phyloP scores from a whole-genome alignment of 2,797 vertebrate genomes.

The Chromis chromis region DNA sequence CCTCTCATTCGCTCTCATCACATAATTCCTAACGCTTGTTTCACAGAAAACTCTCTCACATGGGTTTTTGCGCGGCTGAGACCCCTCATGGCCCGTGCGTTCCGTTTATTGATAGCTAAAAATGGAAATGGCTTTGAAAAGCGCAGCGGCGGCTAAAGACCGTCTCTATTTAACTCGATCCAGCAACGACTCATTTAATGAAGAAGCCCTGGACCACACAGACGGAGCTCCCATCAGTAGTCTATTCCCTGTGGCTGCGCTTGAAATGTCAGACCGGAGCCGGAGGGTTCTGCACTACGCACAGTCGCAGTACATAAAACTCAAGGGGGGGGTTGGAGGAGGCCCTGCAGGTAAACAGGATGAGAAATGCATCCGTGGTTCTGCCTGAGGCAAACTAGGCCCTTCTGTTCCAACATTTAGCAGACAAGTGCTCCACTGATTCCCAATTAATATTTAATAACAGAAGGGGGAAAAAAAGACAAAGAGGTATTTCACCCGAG shows the following conservation, averaged over 20 bases:
- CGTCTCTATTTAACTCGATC: slow-evolving; percentile 71
- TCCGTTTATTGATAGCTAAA: slow-evolving; percentile 77
- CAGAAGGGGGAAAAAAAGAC: slow-evolving; percentile 51
- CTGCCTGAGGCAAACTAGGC: slow-evolving; percentile 76
- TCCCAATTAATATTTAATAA: slow-evolving; percentile 87
- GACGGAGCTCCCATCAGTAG: slow-evolving; percentile 66
- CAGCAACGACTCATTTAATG: slow-evolving; percentile 71
- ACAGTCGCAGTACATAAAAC: slow-evolving; percentile 72
- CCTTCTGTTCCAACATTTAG: slow-evolving; percentile 85
- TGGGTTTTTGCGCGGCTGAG: slow-evolving; percentile 52
- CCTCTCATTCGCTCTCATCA: slow-evolving; percentile 69
- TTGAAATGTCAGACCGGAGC: slow-evolving; percentile 76
- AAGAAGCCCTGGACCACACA: slow-evolving; percentile 70
- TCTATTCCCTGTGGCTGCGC: slow-evolving; percentile 64
- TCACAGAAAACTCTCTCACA: slow-evolving; percentile 57
- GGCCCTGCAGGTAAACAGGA: slow-evolving; percentile 79
- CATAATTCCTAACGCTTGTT: slow-evolving; percentile 65
- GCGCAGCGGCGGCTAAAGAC: slow-evolving; percentile 65
- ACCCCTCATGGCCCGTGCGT: slow-evolving; percentile 59
- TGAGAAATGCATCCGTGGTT: slow-evolving; percentile 71
- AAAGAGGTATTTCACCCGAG: slow-evolving; percentile 66
- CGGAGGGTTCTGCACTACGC: slow-evolving; percentile 65
- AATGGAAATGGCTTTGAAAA: slow-evolving; percentile 77
- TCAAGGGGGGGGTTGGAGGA: slow-evolving; percentile 34
- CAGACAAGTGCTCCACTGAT: slow-evolving; percentile 85